Conservation (phyloP, 2,888 invertebrate genomes). For the Rhodophaea formosa region DNA sequence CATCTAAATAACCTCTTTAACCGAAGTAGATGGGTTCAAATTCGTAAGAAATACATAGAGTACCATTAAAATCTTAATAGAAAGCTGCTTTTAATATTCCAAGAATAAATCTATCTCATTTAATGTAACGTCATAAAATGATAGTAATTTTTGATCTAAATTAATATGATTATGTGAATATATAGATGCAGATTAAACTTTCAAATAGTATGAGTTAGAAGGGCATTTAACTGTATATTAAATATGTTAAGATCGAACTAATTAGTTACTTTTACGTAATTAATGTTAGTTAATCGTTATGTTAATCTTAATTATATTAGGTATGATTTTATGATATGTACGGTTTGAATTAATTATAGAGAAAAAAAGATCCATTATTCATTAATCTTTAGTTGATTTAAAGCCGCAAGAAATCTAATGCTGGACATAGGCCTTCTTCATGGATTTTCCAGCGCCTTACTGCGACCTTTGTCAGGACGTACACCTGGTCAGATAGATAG, state of each 20-base stretch:
- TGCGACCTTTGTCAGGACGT: no score
- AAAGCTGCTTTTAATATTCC: not conserved
- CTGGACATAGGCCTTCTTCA: no score
- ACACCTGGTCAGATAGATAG: no score
- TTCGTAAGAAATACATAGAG: not conserved
- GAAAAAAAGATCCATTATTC: no score
- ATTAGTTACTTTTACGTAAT: not conserved
- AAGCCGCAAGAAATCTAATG: no score
- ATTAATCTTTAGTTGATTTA: no score
- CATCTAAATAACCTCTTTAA: not conserved
- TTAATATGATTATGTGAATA: not conserved
- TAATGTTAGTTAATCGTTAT: no score
- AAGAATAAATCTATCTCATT: not conserved
- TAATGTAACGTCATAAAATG: not conserved
- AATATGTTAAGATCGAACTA: not conserved
- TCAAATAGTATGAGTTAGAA: not conserved
- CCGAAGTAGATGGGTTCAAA: not conserved
- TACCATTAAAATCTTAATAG: not conserved
- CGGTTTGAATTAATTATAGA: no score
- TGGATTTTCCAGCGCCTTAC: no score
- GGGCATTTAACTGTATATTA: not conserved
- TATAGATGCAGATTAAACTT: not conserved
- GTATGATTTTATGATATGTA: no score
- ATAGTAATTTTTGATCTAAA: not conserved
- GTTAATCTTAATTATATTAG: no score